Evolutionary conservation across 2,113 vertebrate species (phyloP), one percentile per base, ranked within the genome.

Genomic region (Sturnira hondurensis): DNA sequence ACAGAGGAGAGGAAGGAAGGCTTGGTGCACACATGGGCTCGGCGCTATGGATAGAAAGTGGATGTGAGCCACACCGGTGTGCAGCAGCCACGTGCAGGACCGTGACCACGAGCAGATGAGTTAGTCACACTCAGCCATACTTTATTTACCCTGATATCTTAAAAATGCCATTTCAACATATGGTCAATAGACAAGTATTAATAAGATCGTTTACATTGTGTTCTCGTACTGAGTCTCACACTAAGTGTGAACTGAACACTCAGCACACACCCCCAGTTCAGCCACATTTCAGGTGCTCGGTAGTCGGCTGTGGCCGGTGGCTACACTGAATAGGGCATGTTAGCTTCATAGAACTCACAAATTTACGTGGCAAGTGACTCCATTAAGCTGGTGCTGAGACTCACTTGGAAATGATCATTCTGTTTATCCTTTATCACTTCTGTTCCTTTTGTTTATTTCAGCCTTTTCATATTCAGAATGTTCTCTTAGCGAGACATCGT

Each of bases 331-430:
- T 8, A 45, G 22, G 28, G 45, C 16, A 11, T 89, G 36, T 45
- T 89, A 74, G 15, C 67, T 92, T 52, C 70, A 56, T 74, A 68
- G 43, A 95, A 76, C n/a, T 86, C 41, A 33, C 80, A 43, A 50
- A 85, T 47, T 45, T n/a, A 76, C 56, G 76, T 82, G 61, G n/a
- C 63, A 84, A 45, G 38, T 52, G 45, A 91, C 45, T 93, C 91
- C 74, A 22, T 86, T 56, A 82, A 78, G 71, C 54, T 58, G 38
- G 7, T 91, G 36, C 47, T 95, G 41, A 96, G 61, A 85, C 41
- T 94, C 50, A 52, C 33, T 67, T 94, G 73, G 63, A 94, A 94
- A 76, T 89, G 45, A 47, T 26, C 78, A 61, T 86, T 89, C 81
- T 84, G 13, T 65, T 38, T 61, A 58, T 71, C n/a, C 78, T 82